Conservation (phyloP, 2,797 vertebrate species). For the Muraenolepis orangiensis region DNA sequence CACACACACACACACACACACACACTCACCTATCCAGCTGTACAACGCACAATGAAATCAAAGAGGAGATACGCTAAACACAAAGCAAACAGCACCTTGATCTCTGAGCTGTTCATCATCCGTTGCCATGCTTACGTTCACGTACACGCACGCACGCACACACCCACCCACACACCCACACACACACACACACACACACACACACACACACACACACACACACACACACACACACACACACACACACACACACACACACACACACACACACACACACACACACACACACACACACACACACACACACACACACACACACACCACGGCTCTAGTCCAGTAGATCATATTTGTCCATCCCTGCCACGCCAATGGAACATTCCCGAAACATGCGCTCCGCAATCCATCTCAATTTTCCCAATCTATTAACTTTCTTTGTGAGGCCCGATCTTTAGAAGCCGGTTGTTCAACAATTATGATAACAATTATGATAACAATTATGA, state of each 20-base stretch:
- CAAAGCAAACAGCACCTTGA: constrained; percentile 52
- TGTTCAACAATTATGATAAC: constrained; percentile 82
- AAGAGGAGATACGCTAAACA: constrained; percentile 8
- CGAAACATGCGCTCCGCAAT: constrained; percentile 67
- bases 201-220: constrained; percentile 10
- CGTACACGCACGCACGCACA: no score
- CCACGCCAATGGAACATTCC: constrained; percentile 60
- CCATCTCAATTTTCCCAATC: constrained; percentile 79
- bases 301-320: constrained; percentile 6
- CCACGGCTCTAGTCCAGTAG: constrained; percentile 49
- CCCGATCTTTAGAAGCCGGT: constrained; percentile 74
- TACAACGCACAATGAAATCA: constrained; percentile 31
- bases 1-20: no score
- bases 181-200: not conserved
- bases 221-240: constrained; percentile 11
- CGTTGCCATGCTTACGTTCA: constrained; percentile 31
- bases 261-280: constrained; percentile 6
- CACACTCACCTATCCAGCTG: constrained; percentile 45
- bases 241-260: constrained; percentile 5
- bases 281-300: constrained; percentile 13
- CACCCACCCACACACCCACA: not conserved
- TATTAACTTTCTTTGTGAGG: constrained; percentile 77
- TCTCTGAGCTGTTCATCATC: constrained; percentile 52
- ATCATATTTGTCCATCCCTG: constrained; percentile 74
- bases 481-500: constrained; percentile 83